Percentiles rank a stretch among this genome's conserved stretches.
phyloP scores from a whole-genome alignment of 2,113 vertebrate species.

The Antennarius striatus region DNA sequence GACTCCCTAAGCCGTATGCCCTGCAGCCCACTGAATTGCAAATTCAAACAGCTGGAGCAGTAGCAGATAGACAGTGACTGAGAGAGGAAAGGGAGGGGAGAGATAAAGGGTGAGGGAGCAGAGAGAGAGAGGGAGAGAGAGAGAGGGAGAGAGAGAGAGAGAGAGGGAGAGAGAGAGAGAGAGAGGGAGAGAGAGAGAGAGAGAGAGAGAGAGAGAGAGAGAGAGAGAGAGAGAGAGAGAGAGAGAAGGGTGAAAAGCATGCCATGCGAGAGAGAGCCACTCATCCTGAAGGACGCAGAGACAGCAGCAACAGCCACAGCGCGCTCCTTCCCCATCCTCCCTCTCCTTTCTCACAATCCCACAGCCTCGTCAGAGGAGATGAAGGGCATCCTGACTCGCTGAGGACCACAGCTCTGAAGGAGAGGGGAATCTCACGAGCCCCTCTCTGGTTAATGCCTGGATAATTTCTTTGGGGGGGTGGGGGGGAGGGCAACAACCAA shows the following conservation, averaged over 20 bases:
- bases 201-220: slow-evolving; percentile 36
- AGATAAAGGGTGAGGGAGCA: slow-evolving; percentile 39
- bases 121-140: slow-evolving; percentile 38
- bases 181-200: slow-evolving; percentile 42
- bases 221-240: slow-evolving; percentile 41
- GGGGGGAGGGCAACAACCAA: slow-evolving; percentile 34
- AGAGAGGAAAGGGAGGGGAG: slow-evolving; percentile 42
- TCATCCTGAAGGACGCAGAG: slow-evolving; percentile 60
- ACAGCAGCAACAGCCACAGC: slow-evolving; percentile 64
- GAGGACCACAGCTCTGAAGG: slow-evolving; percentile 42
- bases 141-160: too few relatives aligned
- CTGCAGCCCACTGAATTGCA: slow-evolving; percentile 57
- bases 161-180: slow-evolving; percentile 51
- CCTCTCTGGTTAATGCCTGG: slow-evolving; percentile 22
- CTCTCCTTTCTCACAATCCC: slow-evolving; percentile 50
- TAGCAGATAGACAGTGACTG: slow-evolving; percentile 63
- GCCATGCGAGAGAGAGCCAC: slow-evolving; percentile 55
- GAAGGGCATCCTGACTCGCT: slow-evolving; percentile 47
- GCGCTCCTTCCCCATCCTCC: slow-evolving; percentile 52
- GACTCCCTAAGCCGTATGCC: slow-evolving; percentile 59
- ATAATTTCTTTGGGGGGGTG: slow-evolving; percentile 16
- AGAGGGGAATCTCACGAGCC: slow-evolving; percentile 28
- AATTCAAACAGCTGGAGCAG: slow-evolving; percentile 67
- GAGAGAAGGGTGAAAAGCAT: slow-evolving; percentile 61
- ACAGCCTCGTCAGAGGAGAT: slow-evolving; percentile 49